Conservation (phyloP, 1,140 invertebrate genomes). For the Procambarus clarkii region DNA sequence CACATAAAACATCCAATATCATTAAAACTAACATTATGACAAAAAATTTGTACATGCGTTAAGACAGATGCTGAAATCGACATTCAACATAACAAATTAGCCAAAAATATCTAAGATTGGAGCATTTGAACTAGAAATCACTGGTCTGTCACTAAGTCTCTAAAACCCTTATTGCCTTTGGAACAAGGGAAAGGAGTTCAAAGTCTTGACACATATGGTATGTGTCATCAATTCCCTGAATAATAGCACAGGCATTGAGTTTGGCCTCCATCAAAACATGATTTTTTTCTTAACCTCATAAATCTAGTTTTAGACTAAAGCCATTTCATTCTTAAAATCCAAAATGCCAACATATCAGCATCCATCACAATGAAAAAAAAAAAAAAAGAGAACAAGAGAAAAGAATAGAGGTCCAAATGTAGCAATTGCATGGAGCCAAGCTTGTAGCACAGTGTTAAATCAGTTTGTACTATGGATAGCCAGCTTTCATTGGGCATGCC, state of each 20-base stretch:
- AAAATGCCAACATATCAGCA: constrained; percentile 63
- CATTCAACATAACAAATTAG: constrained; percentile 63
- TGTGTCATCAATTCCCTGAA: constrained; percentile 60
- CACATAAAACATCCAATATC: constrained; percentile 71
- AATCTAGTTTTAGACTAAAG: constrained; percentile 39
- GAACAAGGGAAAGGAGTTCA: constrained; percentile 63
- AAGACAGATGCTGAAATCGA: constrained; percentile 69
- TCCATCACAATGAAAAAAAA: constrained; percentile 59
- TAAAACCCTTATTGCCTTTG: constrained; percentile 62
- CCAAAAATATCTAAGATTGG: constrained; percentile 61
- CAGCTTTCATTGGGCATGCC: constrained; percentile 58
- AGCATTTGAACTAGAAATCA: constrained; percentile 70
- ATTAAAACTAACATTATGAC: constrained; percentile 71
- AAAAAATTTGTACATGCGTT: constrained; percentile 70
- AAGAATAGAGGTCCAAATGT: constrained; percentile 64
- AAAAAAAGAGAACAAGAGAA: background rate
- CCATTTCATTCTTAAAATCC: constrained; percentile 45
- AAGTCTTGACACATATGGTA: constrained; percentile 24
- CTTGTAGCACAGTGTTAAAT: constrained; percentile 70
- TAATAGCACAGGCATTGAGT: constrained; percentile 66
- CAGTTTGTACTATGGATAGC: constrained; percentile 69
- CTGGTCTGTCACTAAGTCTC: constrained; percentile 53
- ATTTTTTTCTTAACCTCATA: constrained; percentile 36
- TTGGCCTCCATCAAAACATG: constrained; percentile 54
- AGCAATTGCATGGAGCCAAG: constrained; percentile 70